A percentile compares a stretch with the other conserved stretches of the same genome.
phyloP scores from a whole-genome alignment of 2,888 invertebrate species.

The Oeneis ivallda region DNA sequence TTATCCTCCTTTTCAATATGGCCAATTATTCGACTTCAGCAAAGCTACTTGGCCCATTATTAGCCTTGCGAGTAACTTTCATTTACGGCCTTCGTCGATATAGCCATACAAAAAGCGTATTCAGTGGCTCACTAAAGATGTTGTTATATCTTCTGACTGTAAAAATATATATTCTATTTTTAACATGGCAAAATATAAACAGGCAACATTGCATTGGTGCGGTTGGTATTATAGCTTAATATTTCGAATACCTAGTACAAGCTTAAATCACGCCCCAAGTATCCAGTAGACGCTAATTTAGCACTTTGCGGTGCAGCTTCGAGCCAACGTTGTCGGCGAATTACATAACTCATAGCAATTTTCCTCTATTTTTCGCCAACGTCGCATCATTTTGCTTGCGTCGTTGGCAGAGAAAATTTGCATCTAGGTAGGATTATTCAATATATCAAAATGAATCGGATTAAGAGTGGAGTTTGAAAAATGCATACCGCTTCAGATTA shows the following conservation, averaged over 20 bases:
- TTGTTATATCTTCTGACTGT: too few relatives aligned
- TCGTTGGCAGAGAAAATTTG: constrained; percentile 51
- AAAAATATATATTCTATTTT: too few relatives aligned
- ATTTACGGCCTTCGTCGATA: too few relatives aligned
- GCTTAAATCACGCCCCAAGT: constrained; percentile 18
- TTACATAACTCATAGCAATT: constrained; percentile 76
- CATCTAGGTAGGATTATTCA: constrained; percentile 9
- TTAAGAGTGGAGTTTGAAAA: neutral
- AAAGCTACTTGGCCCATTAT: too few relatives aligned
- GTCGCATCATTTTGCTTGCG: constrained; percentile 65
- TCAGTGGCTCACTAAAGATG: too few relatives aligned
- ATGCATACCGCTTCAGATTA: neutral
- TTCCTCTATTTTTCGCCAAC: constrained; percentile 63
- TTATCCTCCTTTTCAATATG: too few relatives aligned
- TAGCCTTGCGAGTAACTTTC: too few relatives aligned
- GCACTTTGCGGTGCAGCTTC: constrained; percentile 38
- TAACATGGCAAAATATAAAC: too few relatives aligned
- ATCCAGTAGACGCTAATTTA: constrained; percentile 32
- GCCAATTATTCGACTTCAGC: too few relatives aligned
- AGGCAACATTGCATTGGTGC: neutral
- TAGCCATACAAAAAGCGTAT: too few relatives aligned
- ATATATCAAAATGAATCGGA: neutral
- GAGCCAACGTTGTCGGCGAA: constrained; percentile 69
- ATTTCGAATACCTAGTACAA: constrained; percentile 15
- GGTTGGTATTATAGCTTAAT: constrained; percentile 4